Conservation (phyloP, 1,140 invertebrate genomes). For the Cheumatopsyche charites region DNA sequence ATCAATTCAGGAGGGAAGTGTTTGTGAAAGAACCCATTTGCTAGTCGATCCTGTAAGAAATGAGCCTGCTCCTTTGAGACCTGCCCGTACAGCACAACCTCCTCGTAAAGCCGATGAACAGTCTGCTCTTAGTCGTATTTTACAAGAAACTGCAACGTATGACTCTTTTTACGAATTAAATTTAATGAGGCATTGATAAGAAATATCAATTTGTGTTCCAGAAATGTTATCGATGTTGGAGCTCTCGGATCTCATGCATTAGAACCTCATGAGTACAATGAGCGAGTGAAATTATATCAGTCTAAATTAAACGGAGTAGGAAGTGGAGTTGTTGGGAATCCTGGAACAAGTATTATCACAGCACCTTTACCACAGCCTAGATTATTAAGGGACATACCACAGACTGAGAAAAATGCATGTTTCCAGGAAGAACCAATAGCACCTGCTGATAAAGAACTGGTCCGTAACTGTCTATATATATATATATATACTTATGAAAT, state of each 20-base stretch:
- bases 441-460: slow-evolving; percentile 44
- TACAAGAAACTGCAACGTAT: slow-evolving; percentile 88
- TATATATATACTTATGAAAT: slow-evolving; percentile 6
- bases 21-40: slow-evolving; percentile 70
- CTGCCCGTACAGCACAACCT: slow-evolving; percentile 54
- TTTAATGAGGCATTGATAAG: not conserved
- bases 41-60: slow-evolving; percentile 71
- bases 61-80: slow-evolving; percentile 56
- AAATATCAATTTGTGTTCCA: slow-evolving; percentile 52
- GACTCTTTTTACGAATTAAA: slow-evolving; percentile 52
- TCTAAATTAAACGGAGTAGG: slow-evolving; percentile 58
- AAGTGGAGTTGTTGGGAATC: slow-evolving; percentile 39
- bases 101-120: slow-evolving; percentile 86
- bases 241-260: slow-evolving; percentile 76
- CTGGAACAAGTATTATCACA: slow-evolving; percentile 3
- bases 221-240: slow-evolving; percentile 84
- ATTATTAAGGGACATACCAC: slow-evolving; percentile 41
- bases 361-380: slow-evolving; percentile 32
- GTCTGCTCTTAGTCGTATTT: slow-evolving; percentile 82
- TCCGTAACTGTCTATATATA: slow-evolving; percentile 13
- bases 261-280: slow-evolving; percentile 80
- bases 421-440: slow-evolving; percentile 44
- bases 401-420: slow-evolving; percentile 36
- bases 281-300: slow-evolving; percentile 74
- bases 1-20: slow-evolving; percentile 61